A percentile compares a stretch with the other conserved stretches of the same genome.
Conservation (phyloP, 92 coral and sea anemone genomes). For the Meandrina meandrites region DNA sequence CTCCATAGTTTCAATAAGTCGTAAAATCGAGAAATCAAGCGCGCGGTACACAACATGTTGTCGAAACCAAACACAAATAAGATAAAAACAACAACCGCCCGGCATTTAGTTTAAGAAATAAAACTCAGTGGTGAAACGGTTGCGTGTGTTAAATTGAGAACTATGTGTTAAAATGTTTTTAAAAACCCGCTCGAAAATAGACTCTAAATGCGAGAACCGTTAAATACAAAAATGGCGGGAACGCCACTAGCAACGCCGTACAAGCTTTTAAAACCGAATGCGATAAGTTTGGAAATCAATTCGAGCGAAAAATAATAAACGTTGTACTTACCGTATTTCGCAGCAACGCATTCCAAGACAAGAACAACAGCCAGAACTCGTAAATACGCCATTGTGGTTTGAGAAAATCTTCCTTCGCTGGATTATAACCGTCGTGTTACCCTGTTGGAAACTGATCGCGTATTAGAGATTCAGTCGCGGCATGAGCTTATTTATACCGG, state of each 20-base stretch:
- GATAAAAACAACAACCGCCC: not conserved
- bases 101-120: not conserved
- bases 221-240: not conserved
- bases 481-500: not conserved
- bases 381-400: constrained; percentile 15
- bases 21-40: not conserved
- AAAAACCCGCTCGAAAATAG: not conserved
- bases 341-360: not conserved
- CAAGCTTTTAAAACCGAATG: not conserved
- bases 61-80: too few relatives aligned
- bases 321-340: constrained; percentile 20
- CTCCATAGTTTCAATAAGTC: not conserved
- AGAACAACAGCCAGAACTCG: not conserved
- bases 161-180: not conserved
- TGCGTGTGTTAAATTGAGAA: not conserved
- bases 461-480: not conserved
- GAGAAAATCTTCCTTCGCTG: not conserved
- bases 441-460: not conserved
- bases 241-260: not conserved
- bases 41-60: too few relatives aligned
- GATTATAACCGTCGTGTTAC: not conserved
- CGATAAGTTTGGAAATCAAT: not conserved
- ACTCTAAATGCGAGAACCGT: not conserved
- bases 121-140: not conserved
- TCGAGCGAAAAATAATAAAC: not conserved